Evolutionary conservation across 30 jellyfish, hydroid and myxozoan genomes (phyloP).

Genomic region (Catostylus mosaicus): DNA sequence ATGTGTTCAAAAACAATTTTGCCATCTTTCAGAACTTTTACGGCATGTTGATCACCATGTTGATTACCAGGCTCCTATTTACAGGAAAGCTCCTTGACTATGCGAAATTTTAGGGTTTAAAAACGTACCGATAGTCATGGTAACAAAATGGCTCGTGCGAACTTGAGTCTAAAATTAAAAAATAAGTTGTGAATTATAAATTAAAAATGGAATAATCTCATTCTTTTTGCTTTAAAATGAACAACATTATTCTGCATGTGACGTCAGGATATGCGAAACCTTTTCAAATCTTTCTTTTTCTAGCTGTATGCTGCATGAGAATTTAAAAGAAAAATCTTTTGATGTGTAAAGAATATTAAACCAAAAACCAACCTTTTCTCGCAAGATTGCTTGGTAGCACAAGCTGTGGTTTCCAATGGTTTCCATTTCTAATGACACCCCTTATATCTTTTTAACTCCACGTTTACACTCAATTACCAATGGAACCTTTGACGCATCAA

Average conservation of each 20-base stretch:
- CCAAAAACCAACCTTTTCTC: slow-evolving; percentile 10
- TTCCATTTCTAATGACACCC: slow-evolving; percentile 2
- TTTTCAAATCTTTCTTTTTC: background rate
- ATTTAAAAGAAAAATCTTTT: background rate
- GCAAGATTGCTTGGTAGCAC: slow-evolving; percentile 69
- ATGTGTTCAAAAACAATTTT: no score
- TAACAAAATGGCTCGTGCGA: background rate
- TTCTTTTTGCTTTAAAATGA: background rate
- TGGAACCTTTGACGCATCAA: slow-evolving; percentile 26
- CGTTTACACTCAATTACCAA: slow-evolving; percentile 13
- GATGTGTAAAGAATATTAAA: background rate
- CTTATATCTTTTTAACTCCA: slow-evolving; percentile 10
- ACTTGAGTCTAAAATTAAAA: background rate
- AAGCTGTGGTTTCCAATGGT: slow-evolving; percentile 57
- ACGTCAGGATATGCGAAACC: background rate
- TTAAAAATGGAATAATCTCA: background rate
- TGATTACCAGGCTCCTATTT: background rate
- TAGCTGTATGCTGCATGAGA: background rate
- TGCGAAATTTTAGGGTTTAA: background rate
- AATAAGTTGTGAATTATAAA: background rate
- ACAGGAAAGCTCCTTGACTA: background rate
- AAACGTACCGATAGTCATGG: background rate
- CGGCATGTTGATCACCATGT: background rate
- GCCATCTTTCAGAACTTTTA: background rate
- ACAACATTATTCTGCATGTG: background rate